Percentiles rank a stretch among this genome's conserved stretches.
These are phyloP conservation scores for Maylandia zebra DNA, from an alignment of 2,113 vertebrate species.

Conservation along the genomic window DNA sequence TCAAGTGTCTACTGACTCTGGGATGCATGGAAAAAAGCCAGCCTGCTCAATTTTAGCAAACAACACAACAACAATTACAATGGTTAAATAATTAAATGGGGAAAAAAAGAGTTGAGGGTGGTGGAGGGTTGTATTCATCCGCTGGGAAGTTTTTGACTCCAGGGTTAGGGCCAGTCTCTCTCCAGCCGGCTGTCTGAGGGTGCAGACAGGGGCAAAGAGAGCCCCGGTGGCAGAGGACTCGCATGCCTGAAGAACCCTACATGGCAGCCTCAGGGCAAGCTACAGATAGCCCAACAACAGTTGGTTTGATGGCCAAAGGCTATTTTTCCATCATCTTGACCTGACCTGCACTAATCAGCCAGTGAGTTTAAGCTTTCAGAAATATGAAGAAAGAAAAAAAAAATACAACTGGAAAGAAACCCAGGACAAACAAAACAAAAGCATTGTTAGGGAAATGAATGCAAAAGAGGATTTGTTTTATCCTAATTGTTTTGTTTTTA, in stretches of 20 bases:
- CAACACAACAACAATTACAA: background rate
- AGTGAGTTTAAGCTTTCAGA: background rate
- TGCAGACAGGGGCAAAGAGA: background rate
- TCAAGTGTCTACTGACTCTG: background rate
- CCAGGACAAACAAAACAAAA: background rate
- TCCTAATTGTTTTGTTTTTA: background rate
- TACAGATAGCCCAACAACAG: background rate
- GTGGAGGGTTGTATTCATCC: background rate
- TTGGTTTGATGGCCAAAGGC: background rate
- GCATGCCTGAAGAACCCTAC: background rate
- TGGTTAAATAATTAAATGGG: fast-evolving
- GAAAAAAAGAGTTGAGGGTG: fast-evolving
- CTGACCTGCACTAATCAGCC: background rate
- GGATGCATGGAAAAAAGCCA: background rate
- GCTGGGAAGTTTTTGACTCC: background rate
- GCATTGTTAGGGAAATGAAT: background rate
- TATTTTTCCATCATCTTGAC: background rate
- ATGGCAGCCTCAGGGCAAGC: background rate
- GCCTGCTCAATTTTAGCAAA: background rate
- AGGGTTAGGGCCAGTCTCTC: background rate
- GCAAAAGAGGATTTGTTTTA: background rate
- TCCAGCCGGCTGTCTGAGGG: background rate
- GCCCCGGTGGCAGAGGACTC: background rate
- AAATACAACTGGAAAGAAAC: background rate
- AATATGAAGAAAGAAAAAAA: background rate